Base-by-base conservation (phyloP, 2,888 invertebrate genomes). In the Polyploca ridens region DNA sequence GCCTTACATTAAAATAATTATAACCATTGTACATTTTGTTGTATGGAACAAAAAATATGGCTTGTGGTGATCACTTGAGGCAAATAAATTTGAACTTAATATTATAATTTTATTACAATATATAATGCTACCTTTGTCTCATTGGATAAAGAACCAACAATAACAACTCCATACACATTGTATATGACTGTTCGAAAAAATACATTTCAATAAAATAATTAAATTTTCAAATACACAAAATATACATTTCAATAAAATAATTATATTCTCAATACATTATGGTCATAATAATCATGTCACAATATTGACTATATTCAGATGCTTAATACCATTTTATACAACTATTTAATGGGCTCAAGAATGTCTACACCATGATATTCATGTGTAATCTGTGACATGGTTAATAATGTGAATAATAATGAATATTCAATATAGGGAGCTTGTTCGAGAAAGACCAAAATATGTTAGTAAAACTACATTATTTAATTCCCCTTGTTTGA, bases 41-140 rank as follows among this genome's bases (percentile, higher is more conserved):
- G 79, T 82, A 83, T 77, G 84, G 84, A 90, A 89, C 87, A 84
- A 82, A 85, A 84, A 86, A 88, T 92, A 91, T 91, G 93, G 91
- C 91, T 88, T 86, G 75, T 76, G 67, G 77, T 78, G 71, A 89
- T 88, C 86, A 87, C 85, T 78, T 74, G 76, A 78, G 77, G 80
- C 84, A 70, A 74, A 78, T 75, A 69, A 74, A 78, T 75, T 54
- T 79, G 73, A 75, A 73, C 66, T 67, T 58, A 66, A 68, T 69
- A 66, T 63, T 62, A 73, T 65, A 70, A 3, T 3, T 63, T 62
- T 8, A 67, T 60, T 66, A 65, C 33, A 41, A 61, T 19, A 41
- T 61, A 41, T 61, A 61, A 54, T 19, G 16, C 16, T 54, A 54
- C 54, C 54, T 19, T 54, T 19, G 19, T 19, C 10, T 54, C 8